Evolutionary conservation across 2,797 vertebrate species (phyloP).

Genomic region (Perodicticus potto): DNA sequence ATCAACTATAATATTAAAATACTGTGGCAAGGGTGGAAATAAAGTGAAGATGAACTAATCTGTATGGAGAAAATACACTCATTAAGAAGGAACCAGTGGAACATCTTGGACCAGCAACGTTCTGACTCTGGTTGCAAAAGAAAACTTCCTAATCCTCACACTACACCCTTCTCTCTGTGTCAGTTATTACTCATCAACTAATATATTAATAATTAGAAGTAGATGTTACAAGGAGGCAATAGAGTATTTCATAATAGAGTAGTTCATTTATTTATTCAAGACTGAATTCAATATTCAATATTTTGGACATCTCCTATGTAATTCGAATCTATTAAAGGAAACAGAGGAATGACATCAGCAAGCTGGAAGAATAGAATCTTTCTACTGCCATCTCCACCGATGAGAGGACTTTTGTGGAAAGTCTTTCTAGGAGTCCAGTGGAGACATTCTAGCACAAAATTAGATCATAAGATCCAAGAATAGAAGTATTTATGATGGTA

Average conservation of each 20-base stretch:
- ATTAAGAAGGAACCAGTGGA: constrained; percentile 61
- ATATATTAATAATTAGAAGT: not conserved
- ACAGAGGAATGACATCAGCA: not conserved
- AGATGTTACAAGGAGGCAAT: not conserved
- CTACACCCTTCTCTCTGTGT: constrained; percentile 29
- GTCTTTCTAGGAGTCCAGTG: not conserved
- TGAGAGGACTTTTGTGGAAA: not conserved
- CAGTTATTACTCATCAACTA: not conserved
- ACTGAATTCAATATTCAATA: not conserved
- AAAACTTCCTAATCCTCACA: constrained; percentile 69
- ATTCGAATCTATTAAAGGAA: constrained; percentile 21
- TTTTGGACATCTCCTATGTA: not conserved
- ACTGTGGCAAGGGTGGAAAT: constrained; percentile 46
- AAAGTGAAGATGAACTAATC: constrained; percentile 13
- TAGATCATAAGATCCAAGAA: not conserved
- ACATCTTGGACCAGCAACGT: constrained; percentile 48
- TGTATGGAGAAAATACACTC: constrained; percentile 2
- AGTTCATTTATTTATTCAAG: not conserved
- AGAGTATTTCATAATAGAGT: not conserved
- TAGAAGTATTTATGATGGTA: not conserved
- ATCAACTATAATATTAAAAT: constrained; percentile 56
- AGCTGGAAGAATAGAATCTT: not conserved
- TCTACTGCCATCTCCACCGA: not conserved
- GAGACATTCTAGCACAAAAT: not conserved
- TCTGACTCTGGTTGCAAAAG: constrained; percentile 48